Conservation (phyloP, 64 coral and sea anemone genomes). For the Montipora foliosa region DNA sequence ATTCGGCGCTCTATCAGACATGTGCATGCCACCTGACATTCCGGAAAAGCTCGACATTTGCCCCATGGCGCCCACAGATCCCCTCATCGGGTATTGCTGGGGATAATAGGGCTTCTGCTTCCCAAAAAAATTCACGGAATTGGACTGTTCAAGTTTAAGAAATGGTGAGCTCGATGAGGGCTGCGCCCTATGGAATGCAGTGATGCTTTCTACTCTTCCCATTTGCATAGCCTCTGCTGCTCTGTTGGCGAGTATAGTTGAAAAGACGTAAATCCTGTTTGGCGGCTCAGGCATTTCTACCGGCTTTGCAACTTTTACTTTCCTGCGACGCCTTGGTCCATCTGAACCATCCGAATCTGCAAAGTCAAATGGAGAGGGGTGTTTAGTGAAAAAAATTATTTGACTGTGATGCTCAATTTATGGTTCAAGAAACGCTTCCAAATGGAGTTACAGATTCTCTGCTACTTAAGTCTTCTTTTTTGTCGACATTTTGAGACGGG, state of each 20-base stretch:
- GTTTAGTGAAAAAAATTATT: neutral
- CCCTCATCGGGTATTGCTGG: constrained; percentile 63
- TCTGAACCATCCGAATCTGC: constrained; percentile 97
- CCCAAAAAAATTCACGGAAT: constrained; percentile 53
- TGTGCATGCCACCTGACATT: constrained; percentile 46
- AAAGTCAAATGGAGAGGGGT: neutral
- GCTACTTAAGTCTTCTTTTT: no score
- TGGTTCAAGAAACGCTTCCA: no score
- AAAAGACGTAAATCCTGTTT: constrained; percentile 94
- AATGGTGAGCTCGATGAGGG: constrained; percentile 77
- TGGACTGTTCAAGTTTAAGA: constrained; percentile 79
- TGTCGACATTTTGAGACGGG: no score
- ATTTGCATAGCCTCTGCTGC: constrained; percentile 94
- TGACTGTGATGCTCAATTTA: no score
- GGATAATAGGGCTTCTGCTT: constrained; percentile 84
- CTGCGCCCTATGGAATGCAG: constrained; percentile 88
- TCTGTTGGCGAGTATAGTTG: constrained; percentile 89
- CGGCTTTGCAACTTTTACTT: constrained; percentile 64
- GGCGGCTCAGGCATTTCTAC: constrained; percentile 74
- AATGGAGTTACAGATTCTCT: no score
- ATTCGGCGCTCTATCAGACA: constrained; percentile 46
- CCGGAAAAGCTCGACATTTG: constrained; percentile 70
- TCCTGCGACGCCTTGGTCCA: constrained; percentile 83
- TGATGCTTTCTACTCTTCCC: constrained; percentile 82
- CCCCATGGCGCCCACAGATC: constrained; percentile 29